Evolutionary conservation across 2,113 vertebrate genomes (phyloP).

Genomic region (Crypturellus undulatus): DNA sequence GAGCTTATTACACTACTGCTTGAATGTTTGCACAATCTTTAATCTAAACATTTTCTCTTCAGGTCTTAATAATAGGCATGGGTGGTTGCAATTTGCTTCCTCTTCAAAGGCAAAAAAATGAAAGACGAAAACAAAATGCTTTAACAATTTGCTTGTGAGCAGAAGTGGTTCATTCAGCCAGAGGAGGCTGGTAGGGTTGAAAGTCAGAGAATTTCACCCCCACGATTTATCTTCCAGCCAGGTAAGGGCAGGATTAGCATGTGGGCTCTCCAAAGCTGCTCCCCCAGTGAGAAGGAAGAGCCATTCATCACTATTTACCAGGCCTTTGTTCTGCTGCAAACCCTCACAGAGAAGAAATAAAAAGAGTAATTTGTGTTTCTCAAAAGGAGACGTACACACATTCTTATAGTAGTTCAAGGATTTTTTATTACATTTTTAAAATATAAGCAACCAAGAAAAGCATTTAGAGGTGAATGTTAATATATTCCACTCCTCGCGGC

Average conservation of each 20-base stretch:
- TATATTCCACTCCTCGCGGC: constrained; percentile 42
- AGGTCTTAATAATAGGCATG: constrained; percentile 72
- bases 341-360: constrained; percentile 65
- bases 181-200: constrained; percentile 40
- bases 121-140: constrained; percentile 56
- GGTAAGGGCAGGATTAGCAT: constrained; percentile 63
- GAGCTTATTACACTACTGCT: constrained; percentile 61
- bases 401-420: constrained; percentile 58
- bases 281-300: constrained; percentile 60
- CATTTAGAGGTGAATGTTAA: constrained; percentile 64
- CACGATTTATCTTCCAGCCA: constrained; percentile 60
- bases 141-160: constrained; percentile 35
- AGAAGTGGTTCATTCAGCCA: constrained; percentile 56
- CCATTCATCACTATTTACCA: constrained; percentile 67
- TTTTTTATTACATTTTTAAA: constrained; percentile 39
- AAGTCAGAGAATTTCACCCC: constrained; percentile 61
- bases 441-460: constrained; percentile 26
- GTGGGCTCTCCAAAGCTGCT: constrained; percentile 47
- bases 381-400: constrained; percentile 59
- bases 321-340: constrained; percentile 72
- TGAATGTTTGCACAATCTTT: constrained; percentile 73
- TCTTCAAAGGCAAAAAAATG: constrained; percentile 62
- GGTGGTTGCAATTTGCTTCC: constrained; percentile 58
- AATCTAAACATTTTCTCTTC: constrained; percentile 78
- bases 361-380: constrained; percentile 72